These are phyloP conservation scores for Hyphantria cunea DNA, from an alignment of 1,140 invertebrate species.

Conservation along the genomic window DNA sequence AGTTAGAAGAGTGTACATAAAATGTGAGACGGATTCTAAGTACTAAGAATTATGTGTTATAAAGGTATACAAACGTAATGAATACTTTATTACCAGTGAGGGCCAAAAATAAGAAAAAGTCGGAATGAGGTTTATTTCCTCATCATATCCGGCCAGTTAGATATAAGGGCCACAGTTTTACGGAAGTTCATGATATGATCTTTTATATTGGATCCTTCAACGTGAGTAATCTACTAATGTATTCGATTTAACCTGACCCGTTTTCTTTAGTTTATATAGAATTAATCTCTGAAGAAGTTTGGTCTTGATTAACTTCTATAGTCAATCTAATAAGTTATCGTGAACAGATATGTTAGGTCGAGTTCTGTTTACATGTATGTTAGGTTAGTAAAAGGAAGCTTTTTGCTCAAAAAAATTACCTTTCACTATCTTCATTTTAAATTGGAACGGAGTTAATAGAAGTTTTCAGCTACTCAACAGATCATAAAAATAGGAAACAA, in stretches of 20 bases:
- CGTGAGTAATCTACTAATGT: constrained; percentile 1
- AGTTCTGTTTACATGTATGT: too few species aligned
- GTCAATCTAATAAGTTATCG: too few species aligned
- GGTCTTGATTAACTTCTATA: not conserved
- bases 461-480: too few species aligned
- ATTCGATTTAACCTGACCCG: not conserved
- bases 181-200: constrained; percentile 13
- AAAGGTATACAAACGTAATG: constrained; percentile 2
- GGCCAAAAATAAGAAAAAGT: constrained; percentile 36
- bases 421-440: too few species aligned
- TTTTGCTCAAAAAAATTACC: too few species aligned
- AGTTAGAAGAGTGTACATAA: too few species aligned
- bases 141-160: constrained; percentile 42
- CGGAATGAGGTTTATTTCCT: constrained; percentile 47
- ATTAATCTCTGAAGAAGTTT: not conserved
- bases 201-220: constrained; percentile 6
- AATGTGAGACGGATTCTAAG: too few species aligned
- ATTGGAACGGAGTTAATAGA: too few species aligned
- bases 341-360: too few species aligned
- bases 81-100: constrained; percentile 23
- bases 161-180: constrained; percentile 23
- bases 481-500: too few species aligned
- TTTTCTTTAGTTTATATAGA: not conserved
- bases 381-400: too few species aligned
- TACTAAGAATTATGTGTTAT: not conserved